phyloP scores from a whole-genome alignment of 2,888 invertebrate genomes.

The Bombylius discolor region DNA sequence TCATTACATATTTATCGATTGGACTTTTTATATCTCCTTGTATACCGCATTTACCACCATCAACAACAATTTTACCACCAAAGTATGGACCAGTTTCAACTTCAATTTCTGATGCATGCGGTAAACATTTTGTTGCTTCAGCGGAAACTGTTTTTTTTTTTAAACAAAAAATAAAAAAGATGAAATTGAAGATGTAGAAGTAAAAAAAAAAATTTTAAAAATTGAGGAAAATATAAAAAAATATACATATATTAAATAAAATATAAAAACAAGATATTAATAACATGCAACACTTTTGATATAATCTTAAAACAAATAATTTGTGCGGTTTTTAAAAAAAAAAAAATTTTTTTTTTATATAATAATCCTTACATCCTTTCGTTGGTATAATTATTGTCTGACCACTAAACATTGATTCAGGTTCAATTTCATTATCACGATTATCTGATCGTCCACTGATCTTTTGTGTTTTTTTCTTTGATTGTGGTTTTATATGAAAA shows the following conservation, averaged over 20 bases:
- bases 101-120: constrained; percentile 69
- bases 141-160: constrained; percentile 51
- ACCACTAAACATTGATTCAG: constrained; percentile 43
- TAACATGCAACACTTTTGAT: no score
- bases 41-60: constrained; percentile 58
- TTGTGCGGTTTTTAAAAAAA: no score
- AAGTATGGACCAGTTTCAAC: constrained; percentile 72
- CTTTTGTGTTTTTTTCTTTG: constrained; percentile 40
- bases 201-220: background rate
- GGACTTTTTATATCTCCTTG: constrained; percentile 62
- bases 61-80: constrained; percentile 61
- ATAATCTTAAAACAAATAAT: no score
- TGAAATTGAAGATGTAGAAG: background rate
- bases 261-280: no score
- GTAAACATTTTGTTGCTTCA: constrained; percentile 63
- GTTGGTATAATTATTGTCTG: constrained; percentile 63
- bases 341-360: no score
- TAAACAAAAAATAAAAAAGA: background rate
- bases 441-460: constrained; percentile 33
- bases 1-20: constrained; percentile 57
- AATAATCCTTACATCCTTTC: constrained; percentile 62
- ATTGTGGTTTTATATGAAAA: constrained; percentile 55
- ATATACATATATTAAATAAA: background rate
- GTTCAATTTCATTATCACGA: constrained; percentile 33
- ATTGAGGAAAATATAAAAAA: background rate